phyloP scores from a whole-genome alignment of 2,888 invertebrate species.

The Drosophila peninsularis region DNA sequence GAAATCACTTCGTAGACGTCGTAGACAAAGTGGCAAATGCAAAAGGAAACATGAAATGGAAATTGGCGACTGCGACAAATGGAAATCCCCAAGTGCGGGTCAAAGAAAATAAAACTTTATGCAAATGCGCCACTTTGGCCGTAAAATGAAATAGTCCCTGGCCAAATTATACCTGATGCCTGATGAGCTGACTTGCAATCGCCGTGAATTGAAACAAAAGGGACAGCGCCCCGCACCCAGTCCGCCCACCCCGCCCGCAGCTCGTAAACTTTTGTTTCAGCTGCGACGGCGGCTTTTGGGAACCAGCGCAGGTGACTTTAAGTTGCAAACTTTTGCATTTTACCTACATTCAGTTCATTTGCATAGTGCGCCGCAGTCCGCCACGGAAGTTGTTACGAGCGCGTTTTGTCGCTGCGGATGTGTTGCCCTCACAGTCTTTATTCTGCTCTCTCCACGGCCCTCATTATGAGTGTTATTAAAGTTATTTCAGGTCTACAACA shows the following conservation, averaged over 20 bases:
- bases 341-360: slow-evolving; percentile 51
- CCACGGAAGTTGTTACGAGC: slow-evolving; percentile 74
- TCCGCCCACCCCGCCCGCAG: neutral
- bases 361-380: slow-evolving; percentile 14
- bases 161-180: slow-evolving; percentile 79
- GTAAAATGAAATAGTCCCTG: slow-evolving; percentile 80
- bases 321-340: slow-evolving; percentile 72
- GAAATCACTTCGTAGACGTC: slow-evolving; percentile 28
- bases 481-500: neutral
- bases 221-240: slow-evolving; percentile 31
- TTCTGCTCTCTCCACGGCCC: slow-evolving; percentile 34
- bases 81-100: slow-evolving; percentile 79
- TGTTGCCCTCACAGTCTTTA: slow-evolving; percentile 32
- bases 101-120: slow-evolving; percentile 81
- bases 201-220: slow-evolving; percentile 79
- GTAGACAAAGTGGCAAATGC: slow-evolving; percentile 69
- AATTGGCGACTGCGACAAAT: slow-evolving; percentile 53
- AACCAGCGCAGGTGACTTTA: slow-evolving; percentile 75
- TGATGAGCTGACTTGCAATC: slow-evolving; percentile 73
- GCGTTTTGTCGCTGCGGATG: slow-evolving; percentile 69
- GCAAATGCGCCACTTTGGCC: slow-evolving; percentile 79
- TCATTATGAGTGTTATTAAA: slow-evolving; percentile 58
- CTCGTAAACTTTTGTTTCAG: slow-evolving; percentile 25
- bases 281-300: slow-evolving; percentile 48
- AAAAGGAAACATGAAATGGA: slow-evolving; percentile 56